phyloP scores from a whole-genome alignment of 2,888 invertebrate genomes.

The Eupithecia subfuscata region DNA sequence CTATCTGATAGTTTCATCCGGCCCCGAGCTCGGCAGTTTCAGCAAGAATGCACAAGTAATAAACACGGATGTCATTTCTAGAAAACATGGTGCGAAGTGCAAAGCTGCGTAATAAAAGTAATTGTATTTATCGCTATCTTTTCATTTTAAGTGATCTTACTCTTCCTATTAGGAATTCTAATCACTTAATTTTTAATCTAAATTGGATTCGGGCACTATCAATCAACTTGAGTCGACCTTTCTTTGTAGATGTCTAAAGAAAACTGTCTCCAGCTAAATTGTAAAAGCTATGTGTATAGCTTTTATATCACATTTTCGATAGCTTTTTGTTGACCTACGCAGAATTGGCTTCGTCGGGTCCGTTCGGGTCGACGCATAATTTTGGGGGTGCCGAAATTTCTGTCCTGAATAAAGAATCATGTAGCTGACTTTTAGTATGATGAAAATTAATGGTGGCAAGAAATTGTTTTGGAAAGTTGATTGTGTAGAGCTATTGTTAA shows the following conservation, averaged over 20 bases:
- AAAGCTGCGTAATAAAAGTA: background rate
- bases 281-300: constrained; percentile 7
- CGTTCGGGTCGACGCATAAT: constrained; percentile 36
- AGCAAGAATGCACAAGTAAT: background rate
- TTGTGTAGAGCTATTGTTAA: background rate
- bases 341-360: constrained; percentile 19
- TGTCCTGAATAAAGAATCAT: constrained; percentile 34
- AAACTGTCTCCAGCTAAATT: constrained; percentile 24
- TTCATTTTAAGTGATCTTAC: background rate
- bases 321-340: constrained; percentile 29
- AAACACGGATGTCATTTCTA: background rate
- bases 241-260: background rate
- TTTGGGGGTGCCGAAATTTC: constrained; percentile 35
- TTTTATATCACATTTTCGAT: constrained; percentile 15
- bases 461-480: background rate
- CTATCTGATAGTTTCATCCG: constrained; percentile 14
- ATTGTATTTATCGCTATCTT: background rate
- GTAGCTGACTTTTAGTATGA: constrained; percentile 33
- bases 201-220: background rate
- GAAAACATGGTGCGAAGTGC: background rate
- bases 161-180: background rate
- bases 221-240: background rate
- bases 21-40: background rate
- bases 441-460: constrained; percentile 30
- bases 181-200: background rate